Evolutionary conservation across 1,140 invertebrate genomes (phyloP).

Genomic region (Maniola jurtina): DNA sequence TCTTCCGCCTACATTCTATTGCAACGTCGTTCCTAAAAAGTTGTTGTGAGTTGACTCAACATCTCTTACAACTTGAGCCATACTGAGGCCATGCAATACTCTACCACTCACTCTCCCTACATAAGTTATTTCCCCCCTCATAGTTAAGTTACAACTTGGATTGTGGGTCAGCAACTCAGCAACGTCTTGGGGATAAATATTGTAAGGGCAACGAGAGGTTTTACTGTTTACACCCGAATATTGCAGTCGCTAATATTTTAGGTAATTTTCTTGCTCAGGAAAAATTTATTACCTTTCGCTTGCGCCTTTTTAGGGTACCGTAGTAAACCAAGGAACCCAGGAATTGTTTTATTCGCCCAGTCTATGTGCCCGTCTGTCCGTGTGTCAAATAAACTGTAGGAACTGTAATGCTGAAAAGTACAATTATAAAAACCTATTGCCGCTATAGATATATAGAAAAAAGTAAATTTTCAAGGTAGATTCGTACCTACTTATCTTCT

Average conservation of each 20-base stretch:
- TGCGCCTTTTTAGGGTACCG: no score
- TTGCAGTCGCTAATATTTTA: conserved; percentile 4
- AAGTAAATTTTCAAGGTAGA: no score
- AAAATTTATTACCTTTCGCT: not conserved
- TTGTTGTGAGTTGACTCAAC: not conserved
- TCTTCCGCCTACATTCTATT: no score
- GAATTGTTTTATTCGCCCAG: no score
- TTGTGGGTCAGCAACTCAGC: conserved; percentile 56
- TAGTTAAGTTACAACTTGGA: conserved; percentile 56
- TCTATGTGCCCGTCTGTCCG: no score
- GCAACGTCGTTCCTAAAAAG: no score
- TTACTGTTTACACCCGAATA: conserved; percentile 37
- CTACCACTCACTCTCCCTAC: conserved; percentile 48
- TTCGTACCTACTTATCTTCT: no score
- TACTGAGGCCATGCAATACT: conserved; percentile 36
- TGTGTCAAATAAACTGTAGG: no score
- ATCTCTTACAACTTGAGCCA: conserved; percentile 28
- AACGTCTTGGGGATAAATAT: conserved; percentile 59
- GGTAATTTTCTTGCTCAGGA: not conserved
- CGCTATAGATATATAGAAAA: no score
- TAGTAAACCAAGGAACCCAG: no score
- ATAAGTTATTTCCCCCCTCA: conserved; percentile 58
- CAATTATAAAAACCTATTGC: no score
- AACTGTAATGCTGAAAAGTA: no score
- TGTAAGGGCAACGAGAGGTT: conserved; percentile 41